Conservation (phyloP, 2,113 vertebrate genomes). For the Lamprologus speciosus region DNA sequence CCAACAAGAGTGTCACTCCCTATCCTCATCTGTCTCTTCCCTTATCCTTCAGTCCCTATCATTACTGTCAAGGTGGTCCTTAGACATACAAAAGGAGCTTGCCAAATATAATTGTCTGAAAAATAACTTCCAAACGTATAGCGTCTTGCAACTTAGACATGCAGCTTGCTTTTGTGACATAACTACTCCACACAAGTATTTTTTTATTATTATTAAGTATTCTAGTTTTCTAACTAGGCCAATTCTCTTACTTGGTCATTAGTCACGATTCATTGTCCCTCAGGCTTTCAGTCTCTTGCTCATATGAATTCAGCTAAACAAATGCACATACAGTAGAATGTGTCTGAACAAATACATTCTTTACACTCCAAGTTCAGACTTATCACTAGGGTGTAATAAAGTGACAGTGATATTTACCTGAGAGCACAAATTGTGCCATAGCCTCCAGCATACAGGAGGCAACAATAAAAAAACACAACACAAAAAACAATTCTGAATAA, state of each 20-base stretch:
- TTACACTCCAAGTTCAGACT: background rate
- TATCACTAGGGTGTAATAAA: background rate
- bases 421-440: background rate
- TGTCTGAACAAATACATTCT: background rate
- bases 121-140: background rate
- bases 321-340: background rate
- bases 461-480: background rate
- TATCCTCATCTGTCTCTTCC: background rate
- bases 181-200: background rate
- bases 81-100: slow-evolving; percentile 1
- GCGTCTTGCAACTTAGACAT: background rate
- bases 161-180: background rate
- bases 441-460: background rate
- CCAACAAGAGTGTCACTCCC: slow-evolving; percentile 4
- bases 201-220: background rate
- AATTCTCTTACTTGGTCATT: background rate
- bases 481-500: background rate
- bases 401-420: background rate
- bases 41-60: background rate
- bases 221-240: background rate
- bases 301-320: background rate
- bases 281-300: background rate
- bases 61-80: background rate
- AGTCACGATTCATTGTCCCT: background rate
- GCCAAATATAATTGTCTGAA: background rate